A percentile compares a stretch with the other conserved stretches of the same genome.
phyloP scores from a whole-genome alignment of 2,888 invertebrate genomes.

The Chymomyza amoena region DNA sequence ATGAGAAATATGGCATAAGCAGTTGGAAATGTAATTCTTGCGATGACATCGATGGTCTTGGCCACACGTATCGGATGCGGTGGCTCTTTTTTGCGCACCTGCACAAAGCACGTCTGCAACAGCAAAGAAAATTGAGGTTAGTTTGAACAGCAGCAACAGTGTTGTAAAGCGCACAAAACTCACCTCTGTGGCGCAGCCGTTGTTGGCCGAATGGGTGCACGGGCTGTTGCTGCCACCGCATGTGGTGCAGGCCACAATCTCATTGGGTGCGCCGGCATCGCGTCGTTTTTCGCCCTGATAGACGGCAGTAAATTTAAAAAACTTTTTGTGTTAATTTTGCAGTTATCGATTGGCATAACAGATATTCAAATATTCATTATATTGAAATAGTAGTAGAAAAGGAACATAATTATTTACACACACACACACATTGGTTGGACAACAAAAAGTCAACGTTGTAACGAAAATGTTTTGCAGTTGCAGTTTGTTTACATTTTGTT shows the following conservation, averaged over 20 bases:
- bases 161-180: not conserved
- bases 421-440: conserved; percentile 39
- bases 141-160: not conserved
- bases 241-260: conserved; percentile 90
- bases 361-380: too few relatives aligned
- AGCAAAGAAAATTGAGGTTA: conserved; percentile 33
- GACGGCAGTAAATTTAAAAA: conserved; percentile 72
- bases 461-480: conserved; percentile 45
- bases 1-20: conserved; percentile 95
- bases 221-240: conserved; percentile 82
- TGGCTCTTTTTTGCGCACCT: conserved; percentile 94
- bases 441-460: conserved; percentile 30
- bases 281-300: conserved; percentile 91
- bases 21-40: conserved; percentile 94
- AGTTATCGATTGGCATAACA: not conserved
- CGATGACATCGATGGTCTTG: conserved; percentile 96
- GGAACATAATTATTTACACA: conserved; percentile 43
- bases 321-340: conserved; percentile 53
- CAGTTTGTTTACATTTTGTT: conserved; percentile 53
- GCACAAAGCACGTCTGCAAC: conserved; percentile 88
- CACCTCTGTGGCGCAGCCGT: conserved; percentile 91
- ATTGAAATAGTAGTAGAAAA: conserved; percentile 34
- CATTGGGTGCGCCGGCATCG: conserved; percentile 88
- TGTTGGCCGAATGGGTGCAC: conserved; percentile 93
- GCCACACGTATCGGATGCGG: conserved; percentile 95